phyloP scores from a whole-genome alignment of 2,888 invertebrate genomes.

The Scaptomyza flava region DNA sequence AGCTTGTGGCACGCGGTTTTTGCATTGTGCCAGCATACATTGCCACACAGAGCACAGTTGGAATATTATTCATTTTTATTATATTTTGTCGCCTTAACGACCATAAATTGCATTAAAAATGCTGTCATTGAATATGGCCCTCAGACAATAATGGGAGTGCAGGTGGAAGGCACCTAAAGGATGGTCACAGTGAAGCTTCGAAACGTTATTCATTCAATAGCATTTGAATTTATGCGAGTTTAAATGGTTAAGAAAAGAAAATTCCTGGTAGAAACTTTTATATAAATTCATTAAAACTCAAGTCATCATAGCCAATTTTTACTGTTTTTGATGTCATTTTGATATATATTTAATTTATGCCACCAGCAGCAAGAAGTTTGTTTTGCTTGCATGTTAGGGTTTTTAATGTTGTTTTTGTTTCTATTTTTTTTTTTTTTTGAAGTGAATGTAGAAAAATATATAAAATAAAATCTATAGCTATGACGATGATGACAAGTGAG shows the following conservation, averaged over 20 bases:
- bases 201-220: not conserved
- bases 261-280: not conserved
- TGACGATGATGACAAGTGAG: constrained; percentile 32
- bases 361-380: constrained; percentile 25
- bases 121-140: constrained; percentile 70
- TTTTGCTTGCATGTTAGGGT: constrained; percentile 8
- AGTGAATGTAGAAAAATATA: constrained; percentile 17
- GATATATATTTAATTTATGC: constrained; percentile 36
- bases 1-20: constrained; percentile 44
- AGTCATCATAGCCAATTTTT: constrained; percentile 3
- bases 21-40: constrained; percentile 23
- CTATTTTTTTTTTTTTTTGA: constrained; percentile 21
- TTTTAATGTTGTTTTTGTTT: too few relatives aligned
- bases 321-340: constrained; percentile 26
- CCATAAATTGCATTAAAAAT: constrained; percentile 79
- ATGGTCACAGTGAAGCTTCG: constrained; percentile 34
- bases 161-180: constrained; percentile 30
- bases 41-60: constrained; percentile 53
- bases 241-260: not conserved
- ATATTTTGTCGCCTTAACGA: constrained; percentile 80
- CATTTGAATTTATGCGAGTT: not conserved
- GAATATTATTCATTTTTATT: constrained; percentile 79
- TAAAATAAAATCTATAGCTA: constrained; percentile 28
- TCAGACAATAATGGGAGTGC: constrained; percentile 49
- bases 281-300: not conserved